Conservation (phyloP, 2,113 vertebrate genomes). For the Atherinomorus stipes region DNA sequence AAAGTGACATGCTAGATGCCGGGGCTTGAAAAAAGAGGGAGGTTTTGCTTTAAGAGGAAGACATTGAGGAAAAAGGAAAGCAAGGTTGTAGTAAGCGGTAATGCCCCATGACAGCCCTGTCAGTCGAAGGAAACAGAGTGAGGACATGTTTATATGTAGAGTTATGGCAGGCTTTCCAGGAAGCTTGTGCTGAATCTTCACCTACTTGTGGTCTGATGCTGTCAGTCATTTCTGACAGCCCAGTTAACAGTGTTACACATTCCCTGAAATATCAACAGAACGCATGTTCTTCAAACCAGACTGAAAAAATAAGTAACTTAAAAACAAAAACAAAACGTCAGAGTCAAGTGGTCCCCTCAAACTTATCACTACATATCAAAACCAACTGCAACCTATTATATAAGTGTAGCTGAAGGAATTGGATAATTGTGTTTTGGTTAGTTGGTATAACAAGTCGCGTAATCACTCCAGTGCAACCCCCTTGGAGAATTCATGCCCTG, state of each 20-base stretch:
- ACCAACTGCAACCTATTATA: conserved; percentile 65
- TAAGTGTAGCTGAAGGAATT: conserved; percentile 62
- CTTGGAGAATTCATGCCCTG: conserved; percentile 58
- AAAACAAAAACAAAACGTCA: neutral
- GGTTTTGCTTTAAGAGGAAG: conserved; percentile 14
- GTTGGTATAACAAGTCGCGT: conserved; percentile 63
- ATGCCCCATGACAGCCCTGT: conserved; percentile 62
- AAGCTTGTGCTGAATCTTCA: conserved; percentile 25
- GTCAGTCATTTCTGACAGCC: conserved; percentile 37
- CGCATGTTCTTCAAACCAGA: conserved; percentile 2
- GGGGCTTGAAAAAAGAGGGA: conserved; percentile 30
- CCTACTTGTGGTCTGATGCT: conserved; percentile 6
- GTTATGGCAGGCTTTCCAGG: conserved; percentile 36
- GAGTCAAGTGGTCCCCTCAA: conserved; percentile 3
- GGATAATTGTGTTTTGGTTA: conserved; percentile 75
- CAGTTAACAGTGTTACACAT: conserved; percentile 12
- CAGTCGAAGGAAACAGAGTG: conserved; percentile 49
- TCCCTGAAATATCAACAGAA: conserved; percentile 3
- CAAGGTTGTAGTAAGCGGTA: conserved; percentile 43
- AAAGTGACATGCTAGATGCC: conserved; percentile 45
- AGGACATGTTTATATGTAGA: conserved; percentile 67
- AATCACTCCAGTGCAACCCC: conserved; percentile 65
- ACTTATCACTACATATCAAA: conserved; percentile 43
- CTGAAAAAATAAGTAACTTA: neutral
- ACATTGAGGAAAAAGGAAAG: conserved; percentile 14